These are phyloP conservation scores for Bombus breviceps DNA, from an alignment of 1,140 invertebrate species.

Conservation along the genomic window DNA sequence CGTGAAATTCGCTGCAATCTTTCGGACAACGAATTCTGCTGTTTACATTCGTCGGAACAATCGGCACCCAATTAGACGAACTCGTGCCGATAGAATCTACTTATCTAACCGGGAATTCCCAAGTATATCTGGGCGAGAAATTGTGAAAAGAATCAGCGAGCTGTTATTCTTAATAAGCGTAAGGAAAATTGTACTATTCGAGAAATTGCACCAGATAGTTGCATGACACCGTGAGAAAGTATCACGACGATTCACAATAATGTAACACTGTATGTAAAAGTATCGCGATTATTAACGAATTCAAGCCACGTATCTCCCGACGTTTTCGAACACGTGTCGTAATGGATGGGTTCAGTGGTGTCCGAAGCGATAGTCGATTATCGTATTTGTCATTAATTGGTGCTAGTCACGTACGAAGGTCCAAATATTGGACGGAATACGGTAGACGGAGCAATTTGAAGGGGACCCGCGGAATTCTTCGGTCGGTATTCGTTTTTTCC, in stretches of 20 bases:
- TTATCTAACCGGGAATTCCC: background rate
- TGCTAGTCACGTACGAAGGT: slow-evolving; percentile 33
- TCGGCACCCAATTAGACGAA: background rate
- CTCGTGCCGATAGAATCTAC: background rate
- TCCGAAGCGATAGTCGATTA: background rate
- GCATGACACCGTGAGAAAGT: background rate
- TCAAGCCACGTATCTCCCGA: slow-evolving; percentile 3
- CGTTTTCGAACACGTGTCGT: slow-evolving; percentile 20
- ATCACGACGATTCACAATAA: too few relatives aligned
- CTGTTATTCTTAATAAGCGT: too few relatives aligned
- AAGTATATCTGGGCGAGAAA: too few relatives aligned
- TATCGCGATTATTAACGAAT: background rate
- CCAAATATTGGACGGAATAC: slow-evolving; percentile 29
- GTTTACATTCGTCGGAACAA: background rate
- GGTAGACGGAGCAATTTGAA: slow-evolving; percentile 43
- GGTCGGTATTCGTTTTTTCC: slow-evolving; percentile 31
- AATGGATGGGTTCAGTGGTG: slow-evolving; percentile 10
- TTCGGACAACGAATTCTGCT: too few relatives aligned
- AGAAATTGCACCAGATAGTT: too few relatives aligned
- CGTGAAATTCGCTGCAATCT: background rate
- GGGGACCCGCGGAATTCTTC: slow-evolving; percentile 42
- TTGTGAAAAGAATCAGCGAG: too few relatives aligned
- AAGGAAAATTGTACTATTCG: background rate
- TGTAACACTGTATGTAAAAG: background rate
- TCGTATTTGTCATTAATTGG: slow-evolving; percentile 34